Base-by-base conservation (phyloP, 2,113 vertebrate genomes). In the Panurus biarmicus region DNA sequence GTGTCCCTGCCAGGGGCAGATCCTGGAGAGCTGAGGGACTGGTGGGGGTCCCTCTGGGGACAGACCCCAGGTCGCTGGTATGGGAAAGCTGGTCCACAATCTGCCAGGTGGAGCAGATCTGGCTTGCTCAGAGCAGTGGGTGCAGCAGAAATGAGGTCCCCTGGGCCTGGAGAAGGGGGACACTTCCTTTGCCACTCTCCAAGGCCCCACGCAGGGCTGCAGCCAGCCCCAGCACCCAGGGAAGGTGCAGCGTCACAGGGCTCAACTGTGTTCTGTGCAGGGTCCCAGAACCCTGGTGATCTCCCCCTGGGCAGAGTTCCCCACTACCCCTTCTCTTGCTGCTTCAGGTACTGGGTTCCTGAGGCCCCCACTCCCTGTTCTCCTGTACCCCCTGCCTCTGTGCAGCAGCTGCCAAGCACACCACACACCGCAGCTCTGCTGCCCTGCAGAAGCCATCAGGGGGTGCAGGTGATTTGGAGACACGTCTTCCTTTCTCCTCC, bases 51-150 rank as follows among this genome's bases (percentile, higher is more conserved):
- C 22, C 44, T 28, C 12, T 50, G 42, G 44, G 11, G 25, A 50
- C 35, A 56, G 42, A 35, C 5, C 6, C 11, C 17, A 48, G 15
- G 20, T 29, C 13, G 15, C 47, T 54, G 38, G 4, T 29, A 9
- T 31, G 42, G 21, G 12, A 38, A 36, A 60, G n/a, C 11, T 47
- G 78, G 25, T 47, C 25, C 47, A 45, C 38, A 28, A 38, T 74
- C 16, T 67, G n/a, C 53, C 2, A 1, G 0, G 1, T 17, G 38
- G 29, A 74, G 40, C 38, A 58, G 53, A 54, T 60, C 16, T 2
- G 13, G 20, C 67, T 44, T 31, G 26, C 11, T 75, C 8, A 13
- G 54, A 48, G 61, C 24, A 25, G n/a, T 40, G 11, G 4, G 22
- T 6, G 14, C 17, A 75, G 20, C 40, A 47, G 54, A 82, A 83